Evolutionary conservation across 2,888 invertebrate genomes (phyloP), one percentile per base, ranked within the genome.

Genomic region (Alsophila aescularia): DNA sequence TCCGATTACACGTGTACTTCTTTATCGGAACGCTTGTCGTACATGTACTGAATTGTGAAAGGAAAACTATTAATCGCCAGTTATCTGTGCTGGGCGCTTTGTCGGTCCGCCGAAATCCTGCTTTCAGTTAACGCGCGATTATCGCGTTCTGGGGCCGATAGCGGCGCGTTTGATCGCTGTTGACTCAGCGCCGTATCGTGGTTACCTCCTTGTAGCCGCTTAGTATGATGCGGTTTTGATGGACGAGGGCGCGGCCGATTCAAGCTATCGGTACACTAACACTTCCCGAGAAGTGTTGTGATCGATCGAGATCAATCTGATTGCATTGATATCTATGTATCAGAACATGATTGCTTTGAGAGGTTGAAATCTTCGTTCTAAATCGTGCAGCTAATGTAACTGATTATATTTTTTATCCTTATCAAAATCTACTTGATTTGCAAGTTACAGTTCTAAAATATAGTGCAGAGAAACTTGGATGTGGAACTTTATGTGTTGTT

Each of bases 91-190:
- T 51, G 77, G 68, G 61, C 62, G 77, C 87, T 90, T 90, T 91
- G 90, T 88, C 89, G 89, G 87, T 73, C 79, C 77, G 84, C 87
- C 87, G 83, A 90, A 90, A 90, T 90, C 87, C 86, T 74, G 81
- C 81, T 82, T 82, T 80, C 75, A 82, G 83, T 86, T 85, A 78
- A 82, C 82, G 75, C 75, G 70, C 77, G 81, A 85, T 89, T 74
- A 86, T 83, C 81, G 81, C 76, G 72, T 72, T 74, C 71, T 63
- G 68, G 68, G 58, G 15, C 62, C 60, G 90, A 91, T 91, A 90
- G 90, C 90, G 90, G 91, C 64, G 57, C 73, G 82, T 90, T 90
- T 90, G 87, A 87, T 67, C 64, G 7, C 18, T 83, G 81, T 85
- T 87, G 84, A 87, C 83, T 83, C 77, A 79, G 79, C 68, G 68